Evolutionary conservation across 1,140 invertebrate genomes (phyloP).

Genomic region (Hylyphantes graminicola): DNA sequence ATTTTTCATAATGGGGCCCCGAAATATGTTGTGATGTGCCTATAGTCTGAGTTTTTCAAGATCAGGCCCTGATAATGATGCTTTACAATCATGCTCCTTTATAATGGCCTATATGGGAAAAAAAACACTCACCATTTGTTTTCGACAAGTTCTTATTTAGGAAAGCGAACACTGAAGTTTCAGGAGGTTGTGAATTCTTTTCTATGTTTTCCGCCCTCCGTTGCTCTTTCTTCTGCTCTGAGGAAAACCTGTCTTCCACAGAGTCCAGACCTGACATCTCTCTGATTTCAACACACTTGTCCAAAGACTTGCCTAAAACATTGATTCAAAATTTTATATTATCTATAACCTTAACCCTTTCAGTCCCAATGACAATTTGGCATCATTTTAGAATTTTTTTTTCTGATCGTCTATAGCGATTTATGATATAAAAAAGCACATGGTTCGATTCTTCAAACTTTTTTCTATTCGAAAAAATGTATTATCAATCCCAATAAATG

Average conservation of each 20-base stretch:
- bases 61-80: too few species aligned
- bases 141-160: slow-evolving; percentile 44
- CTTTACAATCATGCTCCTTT: too few species aligned
- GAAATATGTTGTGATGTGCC: too few species aligned
- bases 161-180: slow-evolving; percentile 50
- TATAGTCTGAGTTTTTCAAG: too few species aligned
- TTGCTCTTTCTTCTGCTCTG: slow-evolving; percentile 47
- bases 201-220: slow-evolving; percentile 14
- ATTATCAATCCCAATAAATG: too few species aligned
- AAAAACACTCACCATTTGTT: background rate
- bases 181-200: background rate
- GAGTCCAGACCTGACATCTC: slow-evolving; percentile 20
- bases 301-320: slow-evolving; percentile 41
- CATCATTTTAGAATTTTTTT: too few species aligned
- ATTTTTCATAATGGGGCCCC: too few species aligned
- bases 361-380: too few species aligned
- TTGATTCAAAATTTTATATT: background rate
- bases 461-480: too few species aligned
- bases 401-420: too few species aligned
- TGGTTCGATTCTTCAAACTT: background rate
- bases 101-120: too few species aligned
- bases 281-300: slow-evolving; percentile 51
- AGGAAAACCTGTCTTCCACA: slow-evolving; percentile 36
- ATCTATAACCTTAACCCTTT: background rate
- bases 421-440: too few species aligned